Evolutionary conservation across 2,888 invertebrate species (phyloP), one percentile per base, ranked within the genome.

Genomic region (Pherbina coryleti): DNA sequence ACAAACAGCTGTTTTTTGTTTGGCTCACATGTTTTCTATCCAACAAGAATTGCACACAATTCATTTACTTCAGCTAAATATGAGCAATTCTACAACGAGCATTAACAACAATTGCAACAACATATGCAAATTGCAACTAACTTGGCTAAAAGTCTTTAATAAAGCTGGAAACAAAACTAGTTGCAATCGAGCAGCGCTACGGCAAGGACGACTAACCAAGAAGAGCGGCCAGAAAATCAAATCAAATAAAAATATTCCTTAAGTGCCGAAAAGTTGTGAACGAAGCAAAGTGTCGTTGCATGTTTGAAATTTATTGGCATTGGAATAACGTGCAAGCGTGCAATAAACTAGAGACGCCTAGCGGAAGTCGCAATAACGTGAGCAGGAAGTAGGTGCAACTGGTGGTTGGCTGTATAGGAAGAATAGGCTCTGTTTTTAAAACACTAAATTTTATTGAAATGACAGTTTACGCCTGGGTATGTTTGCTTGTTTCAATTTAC

Each of bases 391-490:
- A 79, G 74, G 44, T 37, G 44, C 79, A 76, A 76, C 71, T 64
- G 34, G 62, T 78, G 74, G 75, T 60, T 34, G 49, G 22, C 51
- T 57, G 14, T 25, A 49, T 17, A 57, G 67, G 9, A 67, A 60
- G 67, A 49, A 60, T 53, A 66, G 17, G 34, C 37, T 44, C 14
- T 70, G 72, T 69, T 34, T 34, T n/a, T 44, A 62, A 62, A 72
- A 31, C 44, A 44, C 37, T 66, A 19, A 71, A 51, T 64, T 77
- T 77, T 67, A 67, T 25, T 64, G 76, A 44, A 78, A 88, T 90
- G 90, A 80, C 85, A 51, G 83, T 90, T 72, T 90, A 89, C 86
- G 87, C 90, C 76, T 91, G 91, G 91, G 91, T 90, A 86, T 82
- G 82, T 79, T 66, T 53, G 19, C 28, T 37, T 49, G 7, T 2